Percentiles rank a stretch among this genome's conserved stretches.
These are phyloP conservation scores for Sepioteuthis lessoniana DNA, from an alignment of 2,888 invertebrate species.

Conservation along the genomic window DNA sequence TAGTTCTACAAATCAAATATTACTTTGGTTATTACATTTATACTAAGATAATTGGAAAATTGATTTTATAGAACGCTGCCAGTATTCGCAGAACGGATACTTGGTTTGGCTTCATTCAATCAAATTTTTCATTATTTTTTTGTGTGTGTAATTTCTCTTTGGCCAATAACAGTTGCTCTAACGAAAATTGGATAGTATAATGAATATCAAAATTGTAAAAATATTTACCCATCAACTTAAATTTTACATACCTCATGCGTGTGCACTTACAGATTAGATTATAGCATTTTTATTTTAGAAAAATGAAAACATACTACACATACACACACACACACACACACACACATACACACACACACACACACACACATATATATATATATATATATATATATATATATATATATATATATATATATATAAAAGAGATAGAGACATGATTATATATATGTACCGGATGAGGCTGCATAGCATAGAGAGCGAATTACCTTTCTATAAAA, in stretches of 20 bases:
- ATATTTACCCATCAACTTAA: neutral
- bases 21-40: neutral
- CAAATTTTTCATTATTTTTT: neutral
- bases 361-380: neutral
- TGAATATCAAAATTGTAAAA: neutral
- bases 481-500: too few relatives aligned
- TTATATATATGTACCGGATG: too few relatives aligned
- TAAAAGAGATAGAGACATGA: too few relatives aligned
- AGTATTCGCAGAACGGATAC: neutral
- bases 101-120: neutral
- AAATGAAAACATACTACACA: too few relatives aligned
- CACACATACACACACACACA: too few relatives aligned
- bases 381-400: neutral
- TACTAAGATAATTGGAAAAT: neutral
- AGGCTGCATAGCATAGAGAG: too few relatives aligned
- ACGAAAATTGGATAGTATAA: neutral
- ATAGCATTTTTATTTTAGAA: neutral
- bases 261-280: neutral
- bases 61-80: neutral
- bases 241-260: neutral
- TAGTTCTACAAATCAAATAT: neutral
- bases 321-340: too few relatives aligned
- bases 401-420: neutral
- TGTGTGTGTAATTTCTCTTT: neutral
- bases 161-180: neutral